Conservation (phyloP, 2,797 vertebrate species). For the Sebastes flavidus region DNA sequence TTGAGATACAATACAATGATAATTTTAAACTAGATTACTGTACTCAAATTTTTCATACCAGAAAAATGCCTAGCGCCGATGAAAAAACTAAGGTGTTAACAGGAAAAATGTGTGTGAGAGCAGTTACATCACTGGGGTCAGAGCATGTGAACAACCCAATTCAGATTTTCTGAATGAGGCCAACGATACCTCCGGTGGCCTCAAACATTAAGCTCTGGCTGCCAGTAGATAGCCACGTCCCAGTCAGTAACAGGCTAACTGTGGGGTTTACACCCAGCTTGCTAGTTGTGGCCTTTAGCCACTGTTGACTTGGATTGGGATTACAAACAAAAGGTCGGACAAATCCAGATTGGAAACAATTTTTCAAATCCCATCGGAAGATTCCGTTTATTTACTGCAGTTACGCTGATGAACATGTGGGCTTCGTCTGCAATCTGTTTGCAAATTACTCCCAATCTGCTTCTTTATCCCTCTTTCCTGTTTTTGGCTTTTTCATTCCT, state of each 20-base stretch:
- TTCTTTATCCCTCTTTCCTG: not conserved
- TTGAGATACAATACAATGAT: not conserved
- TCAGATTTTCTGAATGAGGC: conserved; percentile 35
- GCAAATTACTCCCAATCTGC: conserved; percentile 25
- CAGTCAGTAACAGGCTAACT: not conserved
- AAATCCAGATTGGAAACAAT: conserved; percentile 40
- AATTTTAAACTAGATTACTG: not conserved
- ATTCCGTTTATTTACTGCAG: conserved; percentile 29
- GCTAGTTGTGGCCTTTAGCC: conserved; percentile 8
- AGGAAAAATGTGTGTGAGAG: not conserved
- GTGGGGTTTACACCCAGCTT: conserved; percentile 9
- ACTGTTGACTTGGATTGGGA: conserved; percentile 25
- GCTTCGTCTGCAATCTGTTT: conserved; percentile 6
- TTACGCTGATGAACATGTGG: conserved; percentile 22
- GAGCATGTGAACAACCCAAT: conserved; percentile 13
- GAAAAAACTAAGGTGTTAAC: not conserved
- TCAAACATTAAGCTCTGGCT: conserved; percentile 4
- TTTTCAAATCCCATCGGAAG: conserved; percentile 24
- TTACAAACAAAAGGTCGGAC: conserved; percentile 40
- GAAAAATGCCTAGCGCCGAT: not conserved
- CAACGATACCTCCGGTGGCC: conserved; percentile 9
- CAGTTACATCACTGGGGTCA: conserved; percentile 23
- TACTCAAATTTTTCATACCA: not conserved
- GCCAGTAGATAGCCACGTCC: conserved; percentile 5
- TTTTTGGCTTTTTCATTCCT: not conserved